Percentiles rank a stretch among this genome's conserved stretches.
Conservation (phyloP, 2,113 vertebrate genomes). For the Eupsittula cactorum region DNA sequence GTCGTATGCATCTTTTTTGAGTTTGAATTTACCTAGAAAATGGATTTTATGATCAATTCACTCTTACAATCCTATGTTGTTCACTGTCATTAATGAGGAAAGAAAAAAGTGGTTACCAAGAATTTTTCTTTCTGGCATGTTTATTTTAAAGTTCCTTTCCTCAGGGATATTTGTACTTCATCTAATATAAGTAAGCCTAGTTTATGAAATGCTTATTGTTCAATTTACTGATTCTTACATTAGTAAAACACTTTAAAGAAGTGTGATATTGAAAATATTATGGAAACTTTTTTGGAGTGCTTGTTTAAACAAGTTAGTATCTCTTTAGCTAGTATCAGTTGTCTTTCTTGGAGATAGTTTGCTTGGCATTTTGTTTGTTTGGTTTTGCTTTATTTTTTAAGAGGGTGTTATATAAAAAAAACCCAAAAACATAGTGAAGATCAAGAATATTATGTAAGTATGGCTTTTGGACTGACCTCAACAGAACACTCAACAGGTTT, state of each 20-base stretch:
- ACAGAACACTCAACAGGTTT: background rate
- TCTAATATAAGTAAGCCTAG: background rate
- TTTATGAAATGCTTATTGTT: background rate
- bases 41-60: background rate
- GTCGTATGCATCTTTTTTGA: background rate
- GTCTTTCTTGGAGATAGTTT: background rate
- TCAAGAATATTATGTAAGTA: background rate
- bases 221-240: background rate
- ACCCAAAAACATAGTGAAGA: background rate
- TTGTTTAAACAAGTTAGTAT: background rate
- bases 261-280: background rate
- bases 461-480: background rate
- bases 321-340: background rate
- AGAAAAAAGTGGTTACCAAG: background rate
- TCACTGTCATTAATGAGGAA: background rate
- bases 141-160: background rate
- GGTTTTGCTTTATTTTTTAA: background rate
- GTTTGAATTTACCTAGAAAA: background rate
- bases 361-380: rapidly evolving
- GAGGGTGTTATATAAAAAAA: background rate
- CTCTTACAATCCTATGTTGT: background rate
- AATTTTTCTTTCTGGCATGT: background rate
- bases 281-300: background rate
- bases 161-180: background rate
- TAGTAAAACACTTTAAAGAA: background rate